Conservation (phyloP, 2,113 vertebrate species). For the Callospermophilus lateralis region DNA sequence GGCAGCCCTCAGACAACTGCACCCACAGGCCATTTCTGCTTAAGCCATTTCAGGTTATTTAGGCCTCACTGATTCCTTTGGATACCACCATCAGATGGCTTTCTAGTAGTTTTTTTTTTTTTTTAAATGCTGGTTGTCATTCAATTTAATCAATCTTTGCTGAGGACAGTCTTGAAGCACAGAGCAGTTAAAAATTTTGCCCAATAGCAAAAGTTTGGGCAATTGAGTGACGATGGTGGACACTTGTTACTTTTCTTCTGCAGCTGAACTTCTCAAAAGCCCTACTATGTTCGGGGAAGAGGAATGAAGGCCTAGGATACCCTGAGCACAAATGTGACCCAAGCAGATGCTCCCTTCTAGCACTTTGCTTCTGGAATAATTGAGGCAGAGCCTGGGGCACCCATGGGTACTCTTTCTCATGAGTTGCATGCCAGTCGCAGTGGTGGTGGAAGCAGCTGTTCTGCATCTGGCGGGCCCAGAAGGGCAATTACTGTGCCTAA, state of each 20-base stretch:
- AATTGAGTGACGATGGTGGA: neutral
- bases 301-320: neutral
- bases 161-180: neutral
- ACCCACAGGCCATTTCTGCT: too few species aligned
- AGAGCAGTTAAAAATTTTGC: neutral
- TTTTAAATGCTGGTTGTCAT: neutral
- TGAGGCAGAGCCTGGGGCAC: neutral
- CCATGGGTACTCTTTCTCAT: too few species aligned
- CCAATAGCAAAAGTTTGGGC: too few species aligned
- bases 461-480: neutral
- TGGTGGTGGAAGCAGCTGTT: neutral
- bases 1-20: too few species aligned
- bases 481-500: fast-evolving
- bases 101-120: neutral
- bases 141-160: neutral
- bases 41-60: neutral
- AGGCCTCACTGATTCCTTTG: neutral
- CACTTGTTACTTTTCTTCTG: neutral
- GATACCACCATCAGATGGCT: neutral
- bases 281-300: neutral
- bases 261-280: neutral
- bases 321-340: neutral
- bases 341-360: neutral
- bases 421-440: too few species aligned
- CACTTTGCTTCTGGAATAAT: neutral